Evolutionary conservation across 2,888 invertebrate genomes (phyloP), one percentile per base, ranked within the genome.

Genomic region (Lucinisca nassula): DNA sequence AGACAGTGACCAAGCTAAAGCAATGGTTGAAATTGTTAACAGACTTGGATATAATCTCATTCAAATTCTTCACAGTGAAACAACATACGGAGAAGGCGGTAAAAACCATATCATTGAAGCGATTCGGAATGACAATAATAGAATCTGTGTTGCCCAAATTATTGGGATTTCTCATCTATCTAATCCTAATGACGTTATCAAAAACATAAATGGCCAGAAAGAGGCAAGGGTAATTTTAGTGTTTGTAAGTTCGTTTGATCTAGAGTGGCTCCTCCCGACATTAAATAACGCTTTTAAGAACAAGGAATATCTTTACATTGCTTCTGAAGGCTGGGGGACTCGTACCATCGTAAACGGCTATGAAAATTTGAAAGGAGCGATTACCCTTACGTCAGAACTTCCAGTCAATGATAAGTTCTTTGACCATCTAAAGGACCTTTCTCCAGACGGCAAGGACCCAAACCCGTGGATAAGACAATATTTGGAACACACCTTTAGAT

Each of bases 271-370:
- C 2, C 24, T 86, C 0, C 49, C 76, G 37, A 30, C 49, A 0
- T 49, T 90, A 14, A 82, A 87, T 35, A 58, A 80, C 14, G 17
- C 80, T 0, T 75, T 87, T 32, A 4, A 73, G 1, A 61, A 40
- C 3, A 74, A 80, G 14, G 90, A 91, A 49, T 91, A 89, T 73
- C n/a, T 85, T 6, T 87, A 89, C 58, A 86, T 92, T 21, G 79
- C 78, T n/a, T 92, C 92, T 24, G 90, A 91, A 67, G 85, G 83
- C 0, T 86, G 87, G 87, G 92, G 92, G n/a, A 88, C 87, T 3
- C 67, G 92, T 35, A 35, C 78, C 17, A 55, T 78, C 37, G 81
- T 85, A 6, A 51, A 73, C 14, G 73, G 61, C 0, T 81, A 78
- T 73, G 24, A 6, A 0, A 84, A 85, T 21, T 40, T 89, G 61